These are phyloP conservation scores for Tichodroma muraria DNA, from an alignment of 2,113 vertebrate species.

Conservation along the genomic window DNA sequence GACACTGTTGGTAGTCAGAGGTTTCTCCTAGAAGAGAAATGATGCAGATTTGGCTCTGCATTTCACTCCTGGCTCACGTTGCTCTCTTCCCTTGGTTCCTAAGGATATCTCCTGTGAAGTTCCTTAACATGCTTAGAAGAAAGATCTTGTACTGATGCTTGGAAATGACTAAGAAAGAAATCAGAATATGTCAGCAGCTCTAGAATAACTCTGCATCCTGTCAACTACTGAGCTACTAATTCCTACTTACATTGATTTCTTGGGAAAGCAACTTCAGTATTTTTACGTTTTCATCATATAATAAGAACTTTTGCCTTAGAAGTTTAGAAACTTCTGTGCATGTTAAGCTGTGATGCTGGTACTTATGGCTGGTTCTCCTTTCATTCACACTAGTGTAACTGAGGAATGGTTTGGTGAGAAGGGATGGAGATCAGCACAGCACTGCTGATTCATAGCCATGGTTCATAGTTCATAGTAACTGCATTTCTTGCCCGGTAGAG, in stretches of 20 bases:
- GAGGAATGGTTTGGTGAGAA: not conserved
- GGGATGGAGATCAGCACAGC: not conserved
- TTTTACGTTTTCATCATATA: not conserved
- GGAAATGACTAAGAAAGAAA: not conserved
- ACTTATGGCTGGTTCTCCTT: not conserved
- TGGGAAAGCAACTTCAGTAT: not conserved
- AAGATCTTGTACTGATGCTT: not conserved
- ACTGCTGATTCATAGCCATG: not conserved
- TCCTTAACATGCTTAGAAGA: not conserved
- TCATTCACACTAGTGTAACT: not conserved
- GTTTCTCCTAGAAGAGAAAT: not conserved
- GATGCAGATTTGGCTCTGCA: not conserved
- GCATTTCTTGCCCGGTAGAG: not conserved
- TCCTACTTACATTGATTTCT: not conserved
- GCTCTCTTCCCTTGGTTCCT: not conserved
- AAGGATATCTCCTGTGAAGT: not conserved
- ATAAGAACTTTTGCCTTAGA: not conserved
- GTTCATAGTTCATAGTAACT: not conserved
- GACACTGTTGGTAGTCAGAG: not conserved
- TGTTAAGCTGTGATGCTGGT: not conserved
- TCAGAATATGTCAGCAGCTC: not conserved
- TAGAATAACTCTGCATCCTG: not conserved
- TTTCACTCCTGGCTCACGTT: not conserved
- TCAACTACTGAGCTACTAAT: not conserved
- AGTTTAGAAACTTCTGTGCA: not conserved